Base-by-base conservation (phyloP, 2,888 invertebrate genomes). In the Tenthredo scrophulariae region DNA sequence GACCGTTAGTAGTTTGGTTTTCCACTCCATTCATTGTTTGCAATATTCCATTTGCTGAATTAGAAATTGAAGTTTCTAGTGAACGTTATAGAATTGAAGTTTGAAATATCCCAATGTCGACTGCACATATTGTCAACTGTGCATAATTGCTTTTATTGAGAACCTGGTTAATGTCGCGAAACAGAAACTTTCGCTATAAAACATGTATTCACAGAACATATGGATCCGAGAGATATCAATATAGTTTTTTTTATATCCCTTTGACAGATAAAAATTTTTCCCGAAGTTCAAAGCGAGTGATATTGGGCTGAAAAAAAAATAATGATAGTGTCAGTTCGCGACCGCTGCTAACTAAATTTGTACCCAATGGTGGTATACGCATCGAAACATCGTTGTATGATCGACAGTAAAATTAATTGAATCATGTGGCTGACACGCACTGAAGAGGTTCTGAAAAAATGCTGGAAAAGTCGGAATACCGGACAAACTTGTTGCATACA, bases 271-370 rank as follows among this genome's bases (percentile, higher is more conserved):
- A 7, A 18, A 67, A 33, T 33, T 67, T 29, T 33, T 18, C 33
- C 26, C 26, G 6, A 26, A 62, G 62, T 13, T 67, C 29, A 67
- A 67, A 67, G n/a, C 72, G n/a, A 29, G 43, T 22, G n/a, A 15
- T 62, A 74, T 43, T 22, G 22, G 10, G 1, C n/a, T 22, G 18
- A 43, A n/a, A 74, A n/a, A 74, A 22, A 43, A 40, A 43, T 29
- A 22, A 74, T n/a, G 46, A 46, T 4, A 43, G 75, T 72, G 70
- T 33, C 67, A 67, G 77, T 29, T 33, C 7, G 33, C 54, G 33
- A 77, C 2, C 33, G 26, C 33, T 77, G 54, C 77, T 77, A 77
- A 77, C 18, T 33, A 77, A 54, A 77, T 77, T 54, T 33, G 50
- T 54, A 77, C 77, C 33, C 29, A 77, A n/a, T 33, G 33, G 54